Conservation (phyloP, 2,888 invertebrate species). For the Argyresthia albistria region DNA sequence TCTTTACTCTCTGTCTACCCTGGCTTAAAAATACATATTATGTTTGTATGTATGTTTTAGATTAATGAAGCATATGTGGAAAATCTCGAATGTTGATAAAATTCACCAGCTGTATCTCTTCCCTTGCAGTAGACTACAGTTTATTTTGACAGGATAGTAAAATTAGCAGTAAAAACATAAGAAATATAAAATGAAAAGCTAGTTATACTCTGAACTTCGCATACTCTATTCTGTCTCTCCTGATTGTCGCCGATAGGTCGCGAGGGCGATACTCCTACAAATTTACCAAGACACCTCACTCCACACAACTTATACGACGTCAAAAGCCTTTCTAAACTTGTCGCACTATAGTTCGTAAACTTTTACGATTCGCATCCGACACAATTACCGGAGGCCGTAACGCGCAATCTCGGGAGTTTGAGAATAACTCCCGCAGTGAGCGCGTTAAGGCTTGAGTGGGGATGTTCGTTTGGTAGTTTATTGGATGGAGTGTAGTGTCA, state of each 20-base stretch:
- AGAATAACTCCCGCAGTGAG: neutral
- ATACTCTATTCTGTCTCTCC: constrained; percentile 30
- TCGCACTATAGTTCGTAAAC: constrained; percentile 48
- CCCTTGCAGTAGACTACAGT: too few species aligned
- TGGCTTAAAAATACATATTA: too few species aligned
- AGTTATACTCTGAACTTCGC: neutral
- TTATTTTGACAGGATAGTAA: too few species aligned
- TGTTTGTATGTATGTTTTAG: too few species aligned
- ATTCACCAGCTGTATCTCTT: too few species aligned
- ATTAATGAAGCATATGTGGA: too few species aligned
- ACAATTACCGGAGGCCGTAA: constrained; percentile 20
- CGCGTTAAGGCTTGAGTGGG: neutral
- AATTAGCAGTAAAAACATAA: neutral
- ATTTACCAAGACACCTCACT: too few species aligned
- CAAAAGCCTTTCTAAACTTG: too few species aligned
- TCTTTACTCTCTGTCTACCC: too few species aligned
- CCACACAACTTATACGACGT: too few species aligned
- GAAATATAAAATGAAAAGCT: neutral
- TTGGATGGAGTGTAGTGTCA: neutral
- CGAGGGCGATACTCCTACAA: constrained; percentile 32
- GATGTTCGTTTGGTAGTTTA: neutral
- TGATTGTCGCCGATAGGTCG: constrained; percentile 61
- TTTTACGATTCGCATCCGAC: constrained; percentile 63
- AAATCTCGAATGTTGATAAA: constrained; percentile 29
- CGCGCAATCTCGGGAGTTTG: constrained; percentile 1